phyloP scores from a whole-genome alignment of 2,888 invertebrate species.

The Seladonia tumulorum region DNA sequence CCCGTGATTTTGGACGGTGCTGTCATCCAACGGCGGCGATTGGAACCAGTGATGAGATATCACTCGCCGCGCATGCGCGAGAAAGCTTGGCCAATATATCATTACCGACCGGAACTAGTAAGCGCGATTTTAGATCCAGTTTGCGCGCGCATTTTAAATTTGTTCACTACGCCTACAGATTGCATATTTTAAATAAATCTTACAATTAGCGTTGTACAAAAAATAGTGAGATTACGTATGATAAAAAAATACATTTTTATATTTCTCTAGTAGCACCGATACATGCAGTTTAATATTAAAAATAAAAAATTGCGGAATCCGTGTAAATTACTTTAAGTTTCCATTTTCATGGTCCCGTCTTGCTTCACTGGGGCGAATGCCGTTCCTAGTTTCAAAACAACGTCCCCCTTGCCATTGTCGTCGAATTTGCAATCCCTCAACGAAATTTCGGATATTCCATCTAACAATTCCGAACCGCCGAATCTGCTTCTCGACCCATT shows the following conservation, averaged over 20 bases:
- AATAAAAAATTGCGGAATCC: not conserved
- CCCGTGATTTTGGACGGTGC: not conserved
- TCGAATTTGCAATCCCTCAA: constrained; percentile 78
- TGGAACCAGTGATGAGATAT: not conserved
- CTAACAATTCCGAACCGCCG: constrained; percentile 75
- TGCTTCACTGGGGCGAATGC: constrained; percentile 69
- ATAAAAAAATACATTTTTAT: constrained; percentile 37
- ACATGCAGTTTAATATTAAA: constrained; percentile 37
- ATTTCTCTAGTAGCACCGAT: constrained; percentile 30
- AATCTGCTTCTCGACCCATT: constrained; percentile 68
- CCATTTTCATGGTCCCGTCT: constrained; percentile 53
- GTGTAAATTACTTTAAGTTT: constrained; percentile 63
- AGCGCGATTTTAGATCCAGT: not conserved
- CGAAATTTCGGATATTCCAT: constrained; percentile 71
- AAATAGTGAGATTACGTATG: not conserved
- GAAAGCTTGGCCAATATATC: too few species aligned
- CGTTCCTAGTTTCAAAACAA: constrained; percentile 72
- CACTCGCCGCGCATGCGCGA: too few species aligned
- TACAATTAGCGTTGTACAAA: not conserved
- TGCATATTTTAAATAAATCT: not conserved
- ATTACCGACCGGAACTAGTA: too few species aligned
- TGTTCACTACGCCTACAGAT: not conserved
- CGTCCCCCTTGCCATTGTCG: constrained; percentile 77
- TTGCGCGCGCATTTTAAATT: not conserved
- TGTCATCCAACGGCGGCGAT: not conserved